A percentile compares a stretch with the other conserved stretches of the same genome.
Evolutionary conservation across 2,888 invertebrate genomes (phyloP).

Genomic region (Coecobrya sp.): DNA sequence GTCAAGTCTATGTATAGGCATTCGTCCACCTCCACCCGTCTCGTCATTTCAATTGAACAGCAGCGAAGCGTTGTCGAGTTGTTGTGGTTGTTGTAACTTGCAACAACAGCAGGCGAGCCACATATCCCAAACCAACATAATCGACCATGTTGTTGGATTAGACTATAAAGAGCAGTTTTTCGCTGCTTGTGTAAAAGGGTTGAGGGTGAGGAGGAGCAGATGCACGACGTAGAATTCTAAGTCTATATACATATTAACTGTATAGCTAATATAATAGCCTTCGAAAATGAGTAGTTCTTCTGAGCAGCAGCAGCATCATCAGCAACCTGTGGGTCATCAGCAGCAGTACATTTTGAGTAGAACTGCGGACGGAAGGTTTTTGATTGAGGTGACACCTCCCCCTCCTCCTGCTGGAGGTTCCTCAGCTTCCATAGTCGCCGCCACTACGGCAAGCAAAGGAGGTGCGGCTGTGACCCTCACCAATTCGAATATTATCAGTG

Average conservation of each 20-base stretch:
- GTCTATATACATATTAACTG: not conserved
- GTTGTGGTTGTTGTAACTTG: too few species aligned
- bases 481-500: conserved; percentile 7
- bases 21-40: too few species aligned
- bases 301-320: conserved; percentile 6
- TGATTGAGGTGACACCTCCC: conserved; percentile 70
- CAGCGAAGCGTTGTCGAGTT: too few species aligned
- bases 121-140: too few species aligned
- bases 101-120: too few species aligned
- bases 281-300: conserved; percentile 48
- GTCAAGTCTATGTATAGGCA: too few species aligned
- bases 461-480: not conserved
- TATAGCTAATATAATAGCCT: not conserved
- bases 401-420: conserved; percentile 8
- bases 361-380: conserved; percentile 69
- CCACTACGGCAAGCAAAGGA: not conserved
- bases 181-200: not conserved
- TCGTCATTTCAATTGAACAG: too few species aligned
- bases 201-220: too few species aligned
- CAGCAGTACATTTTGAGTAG: conserved; percentile 59
- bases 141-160: too few species aligned
- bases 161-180: too few species aligned
- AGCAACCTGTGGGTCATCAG: conserved; percentile 63
- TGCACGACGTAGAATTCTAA: too few species aligned
- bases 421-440: not conserved